Base-by-base conservation (phyloP, 2,888 invertebrate species). In the Spodoptera littoralis region DNA sequence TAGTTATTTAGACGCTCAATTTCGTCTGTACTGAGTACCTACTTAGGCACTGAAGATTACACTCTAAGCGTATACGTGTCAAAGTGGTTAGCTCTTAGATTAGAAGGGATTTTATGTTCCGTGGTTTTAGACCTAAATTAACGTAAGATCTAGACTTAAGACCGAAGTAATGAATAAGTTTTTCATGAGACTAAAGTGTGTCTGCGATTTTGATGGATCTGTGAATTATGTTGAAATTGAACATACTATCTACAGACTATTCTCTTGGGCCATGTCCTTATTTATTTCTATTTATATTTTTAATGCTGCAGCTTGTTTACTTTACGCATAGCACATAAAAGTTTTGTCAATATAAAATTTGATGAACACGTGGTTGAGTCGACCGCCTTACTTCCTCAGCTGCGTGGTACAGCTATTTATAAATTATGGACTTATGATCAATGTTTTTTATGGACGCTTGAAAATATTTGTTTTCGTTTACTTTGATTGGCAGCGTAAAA, bases 321-420 rank as follows among this genome's bases (percentile, higher is more conserved):
- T 67, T 74, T 64, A 66, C 54, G 42, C 61, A 74, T 61, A 65
- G 52, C 63, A 56, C 65, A 71, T 77, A 64, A 65, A 76, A 76
- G 48, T 51, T 72, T 65, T 77, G 79, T 76, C 73, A 72, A 60
- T 70, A 79, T 72, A 67, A 77, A 74, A 76, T 67, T 54, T 65
- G 11, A 63, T 64, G 46, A 69, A 50, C 76, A 63, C 64, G 66
- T 69, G 63, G 55, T 24, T 50, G 45, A 48, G 36, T 45, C 51
- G 47, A 57, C 65, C 55, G 56, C 63, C 50, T 61, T 53, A 56
- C 50, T 60, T 54, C 50, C 53, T 46, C 65, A 62, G 67, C 66
- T 65, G 67, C 50, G 53, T 36, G 42, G 45, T 73, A 36, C 36
- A 8, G 36, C 36, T 36, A 61, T 74, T 71, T 64, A 60, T 60